phyloP scores from a whole-genome alignment of 1,140 invertebrate genomes.

The Euschistus heros region DNA sequence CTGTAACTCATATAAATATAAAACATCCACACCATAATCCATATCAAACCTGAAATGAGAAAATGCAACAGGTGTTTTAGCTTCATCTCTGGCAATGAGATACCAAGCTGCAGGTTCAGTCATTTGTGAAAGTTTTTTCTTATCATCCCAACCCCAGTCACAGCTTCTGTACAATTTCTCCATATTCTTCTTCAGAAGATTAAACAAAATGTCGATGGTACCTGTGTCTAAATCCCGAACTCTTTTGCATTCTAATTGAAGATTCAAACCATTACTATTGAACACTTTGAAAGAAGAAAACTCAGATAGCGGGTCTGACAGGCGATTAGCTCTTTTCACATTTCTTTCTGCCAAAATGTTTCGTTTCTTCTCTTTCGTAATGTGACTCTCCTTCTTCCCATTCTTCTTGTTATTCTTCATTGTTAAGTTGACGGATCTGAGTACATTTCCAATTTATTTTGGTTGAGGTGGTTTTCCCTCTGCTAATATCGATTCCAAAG shows the following conservation, averaged over 20 bases:
- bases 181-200: constrained; percentile 49
- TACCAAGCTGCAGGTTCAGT: constrained; percentile 59
- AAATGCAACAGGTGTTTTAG: constrained; percentile 50
- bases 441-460: too few relatives aligned
- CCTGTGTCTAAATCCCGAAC: constrained; percentile 13
- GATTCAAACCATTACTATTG: background rate
- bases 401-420: background rate
- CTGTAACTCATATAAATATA: constrained; percentile 82
- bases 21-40: constrained; percentile 60
- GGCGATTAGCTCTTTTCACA: constrained; percentile 22
- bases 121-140: constrained; percentile 58
- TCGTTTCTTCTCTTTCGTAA: constrained; percentile 24
- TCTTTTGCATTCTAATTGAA: constrained; percentile 1
- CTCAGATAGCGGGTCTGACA: constrained; percentile 17
- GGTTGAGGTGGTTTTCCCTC: too few relatives aligned
- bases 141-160: constrained; percentile 62
- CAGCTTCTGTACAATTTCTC: constrained; percentile 49
- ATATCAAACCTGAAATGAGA: constrained; percentile 74
- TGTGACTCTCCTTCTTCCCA: constrained; percentile 17
- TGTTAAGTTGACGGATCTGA: too few relatives aligned
- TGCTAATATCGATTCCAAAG: too few relatives aligned
- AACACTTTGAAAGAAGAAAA: constrained; percentile 20
- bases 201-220: constrained; percentile 41
- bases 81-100: constrained; percentile 45
- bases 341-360: background rate